Percentiles rank a stretch among this genome's conserved stretches.
phyloP scores from a whole-genome alignment of 2,113 vertebrate genomes.

The Aphyosemion australe region DNA sequence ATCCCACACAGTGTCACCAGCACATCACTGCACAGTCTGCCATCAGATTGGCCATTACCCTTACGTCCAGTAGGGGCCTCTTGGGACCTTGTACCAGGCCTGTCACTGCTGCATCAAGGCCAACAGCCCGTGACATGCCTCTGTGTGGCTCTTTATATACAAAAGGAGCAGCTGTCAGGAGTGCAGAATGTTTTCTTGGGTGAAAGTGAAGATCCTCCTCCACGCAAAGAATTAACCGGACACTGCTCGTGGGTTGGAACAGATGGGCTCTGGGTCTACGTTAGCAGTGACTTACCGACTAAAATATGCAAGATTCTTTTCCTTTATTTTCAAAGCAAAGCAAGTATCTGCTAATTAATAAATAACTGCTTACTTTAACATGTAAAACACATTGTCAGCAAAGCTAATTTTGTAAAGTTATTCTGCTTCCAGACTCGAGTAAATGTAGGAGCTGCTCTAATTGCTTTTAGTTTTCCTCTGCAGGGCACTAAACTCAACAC shows the following conservation, averaged over 20 bases:
- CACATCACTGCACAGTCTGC: conserved; percentile 23
- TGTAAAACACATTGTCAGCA: conserved; percentile 23
- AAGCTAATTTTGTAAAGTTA: conserved; percentile 8
- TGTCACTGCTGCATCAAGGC: conserved; percentile 36
- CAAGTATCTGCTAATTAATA: background rate
- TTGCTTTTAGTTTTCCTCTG: conserved; percentile 31
- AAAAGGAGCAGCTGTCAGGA: conserved; percentile 21
- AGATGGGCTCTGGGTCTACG: no score
- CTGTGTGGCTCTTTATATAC: conserved; percentile 20
- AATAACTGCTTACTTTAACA: conserved; percentile 17
- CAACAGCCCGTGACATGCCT: conserved; percentile 17
- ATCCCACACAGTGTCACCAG: conserved; percentile 26
- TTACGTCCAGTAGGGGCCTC: conserved; percentile 9
- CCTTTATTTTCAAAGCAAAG: background rate
- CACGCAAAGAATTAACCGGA: background rate
- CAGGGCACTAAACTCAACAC: conserved; percentile 15
- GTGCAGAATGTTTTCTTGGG: conserved; percentile 2
- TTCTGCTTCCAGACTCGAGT: conserved; percentile 20
- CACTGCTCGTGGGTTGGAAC: background rate
- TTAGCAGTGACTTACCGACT: background rate
- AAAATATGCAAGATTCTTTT: background rate
- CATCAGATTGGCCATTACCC: conserved; percentile 42
- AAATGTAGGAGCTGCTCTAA: conserved; percentile 12
- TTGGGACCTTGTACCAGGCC: conserved; percentile 10
- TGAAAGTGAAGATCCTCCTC: conserved; percentile 9